These are phyloP conservation scores for Notarius lentiginosus DNA, from an alignment of 2,113 vertebrate genomes.

Conservation along the genomic window DNA sequence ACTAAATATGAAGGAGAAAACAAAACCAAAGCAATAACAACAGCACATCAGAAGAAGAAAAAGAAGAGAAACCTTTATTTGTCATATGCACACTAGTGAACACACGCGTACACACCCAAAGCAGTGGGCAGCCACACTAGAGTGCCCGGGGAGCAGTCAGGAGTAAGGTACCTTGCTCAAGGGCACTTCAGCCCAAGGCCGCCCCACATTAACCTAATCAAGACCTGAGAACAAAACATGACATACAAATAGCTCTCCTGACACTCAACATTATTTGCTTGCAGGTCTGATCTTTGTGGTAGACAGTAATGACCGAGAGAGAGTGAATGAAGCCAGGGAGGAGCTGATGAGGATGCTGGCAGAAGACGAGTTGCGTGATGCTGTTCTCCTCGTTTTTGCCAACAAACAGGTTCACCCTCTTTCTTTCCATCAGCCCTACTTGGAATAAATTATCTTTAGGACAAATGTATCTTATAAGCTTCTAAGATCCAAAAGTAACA, in stretches of 20 bases:
- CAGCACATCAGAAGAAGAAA: not conserved
- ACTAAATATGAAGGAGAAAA: not conserved
- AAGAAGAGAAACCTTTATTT: no score
- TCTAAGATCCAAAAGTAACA: not conserved
- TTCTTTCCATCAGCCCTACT: not conserved
- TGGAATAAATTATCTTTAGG: not conserved
- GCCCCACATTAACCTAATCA: no score
- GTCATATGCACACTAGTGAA: no score
- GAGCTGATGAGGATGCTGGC: conserved; percentile 98
- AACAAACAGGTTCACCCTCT: conserved; percentile 85
- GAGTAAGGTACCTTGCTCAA: no score
- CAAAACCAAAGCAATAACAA: not conserved
- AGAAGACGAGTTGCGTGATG: conserved; percentile 92
- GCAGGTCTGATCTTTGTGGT: conserved; percentile 95
- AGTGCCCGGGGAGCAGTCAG: no score
- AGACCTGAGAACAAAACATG: not conserved
- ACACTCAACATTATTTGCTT: not conserved
- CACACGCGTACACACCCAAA: no score
- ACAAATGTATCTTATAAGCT: not conserved
- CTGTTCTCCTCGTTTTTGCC: conserved; percentile 92
- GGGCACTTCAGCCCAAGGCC: no score
- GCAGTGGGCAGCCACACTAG: no score
- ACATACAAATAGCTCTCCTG: not conserved
- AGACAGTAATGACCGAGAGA: conserved; percentile 95
- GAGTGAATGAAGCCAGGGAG: conserved; percentile 93